Evolutionary conservation across 1,140 invertebrate species (phyloP).

Genomic region (Camponotus pennsylvanicus): DNA sequence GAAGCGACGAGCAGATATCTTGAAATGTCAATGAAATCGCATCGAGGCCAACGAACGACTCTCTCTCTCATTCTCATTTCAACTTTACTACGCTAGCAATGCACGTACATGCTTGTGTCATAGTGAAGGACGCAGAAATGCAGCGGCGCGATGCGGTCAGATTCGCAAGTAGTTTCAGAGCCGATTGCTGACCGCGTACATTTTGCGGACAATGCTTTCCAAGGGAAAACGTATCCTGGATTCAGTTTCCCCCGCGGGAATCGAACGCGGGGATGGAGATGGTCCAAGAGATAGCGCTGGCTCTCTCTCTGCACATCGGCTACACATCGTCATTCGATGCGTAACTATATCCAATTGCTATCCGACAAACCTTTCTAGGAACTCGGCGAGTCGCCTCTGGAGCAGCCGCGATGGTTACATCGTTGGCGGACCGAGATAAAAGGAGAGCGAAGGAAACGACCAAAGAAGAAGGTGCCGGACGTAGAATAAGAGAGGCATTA

Average conservation of each 20-base stretch:
- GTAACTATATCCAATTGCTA: constrained; percentile 82
- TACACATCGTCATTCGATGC: constrained; percentile 78
- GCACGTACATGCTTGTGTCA: constrained; percentile 19
- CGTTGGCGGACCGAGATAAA: constrained; percentile 40
- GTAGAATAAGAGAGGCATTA: constrained; percentile 70
- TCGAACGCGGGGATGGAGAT: constrained; percentile 28
- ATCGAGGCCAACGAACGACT: neutral
- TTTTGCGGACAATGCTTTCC: constrained; percentile 80
- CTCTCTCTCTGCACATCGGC: constrained; percentile 42
- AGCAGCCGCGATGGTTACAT: constrained; percentile 52
- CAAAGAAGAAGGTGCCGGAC: constrained; percentile 31
- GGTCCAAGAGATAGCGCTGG: constrained; percentile 30
- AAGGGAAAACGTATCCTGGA: constrained; percentile 76
- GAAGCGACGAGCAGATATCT: constrained; percentile 55
- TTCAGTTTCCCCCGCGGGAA: constrained; percentile 75
- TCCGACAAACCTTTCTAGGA: constrained; percentile 76
- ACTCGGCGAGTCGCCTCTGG: constrained; percentile 70
- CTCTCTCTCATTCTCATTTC: neutral
- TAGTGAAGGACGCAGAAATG: constrained; percentile 40
- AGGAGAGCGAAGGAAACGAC: constrained; percentile 13
- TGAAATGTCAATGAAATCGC: constrained; percentile 53
- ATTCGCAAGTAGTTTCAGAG: constrained; percentile 59
- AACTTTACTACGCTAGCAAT: neutral
- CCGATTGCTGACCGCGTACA: constrained; percentile 75
- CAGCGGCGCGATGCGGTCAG: constrained; percentile 44